Percentiles rank a stretch among this genome's conserved stretches.
phyloP scores from a whole-genome alignment of 2,888 invertebrate species.

The Lacanobia oleracea region DNA sequence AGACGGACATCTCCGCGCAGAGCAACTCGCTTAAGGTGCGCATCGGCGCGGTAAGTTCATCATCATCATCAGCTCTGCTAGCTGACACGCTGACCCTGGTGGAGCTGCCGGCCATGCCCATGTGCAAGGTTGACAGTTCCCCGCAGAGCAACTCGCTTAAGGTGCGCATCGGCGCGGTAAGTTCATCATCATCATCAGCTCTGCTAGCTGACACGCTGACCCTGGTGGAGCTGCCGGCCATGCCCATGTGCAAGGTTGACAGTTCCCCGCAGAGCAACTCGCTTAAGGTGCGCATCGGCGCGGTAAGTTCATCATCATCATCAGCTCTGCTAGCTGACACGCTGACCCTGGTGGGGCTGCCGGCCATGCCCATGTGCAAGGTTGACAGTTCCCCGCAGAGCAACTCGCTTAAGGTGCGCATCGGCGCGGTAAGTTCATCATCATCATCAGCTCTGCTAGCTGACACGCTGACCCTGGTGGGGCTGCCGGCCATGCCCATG shows the following conservation, averaged over 20 bases:
- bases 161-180: slow-evolving; percentile 88
- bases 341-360: slow-evolving; percentile 97
- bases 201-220: slow-evolving; percentile 97
- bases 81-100: slow-evolving; percentile 97
- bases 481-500: slow-evolving; percentile 95
- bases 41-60: slow-evolving; percentile 85
- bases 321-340: slow-evolving; percentile 94
- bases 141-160: slow-evolving; percentile 80
- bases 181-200: slow-evolving; percentile 45
- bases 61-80: slow-evolving; percentile 87
- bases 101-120: slow-evolving; percentile 95
- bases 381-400: slow-evolving; percentile 72
- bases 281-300: slow-evolving; percentile 87
- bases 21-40: slow-evolving; percentile 84
- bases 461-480: slow-evolving; percentile 97
- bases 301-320: slow-evolving; percentile 74
- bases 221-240: slow-evolving; percentile 96
- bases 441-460: slow-evolving; percentile 91
- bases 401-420: slow-evolving; percentile 85
- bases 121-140: slow-evolving; percentile 85
- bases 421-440: slow-evolving; percentile 83
- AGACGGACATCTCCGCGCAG: slow-evolving; percentile 77
- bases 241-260: slow-evolving; percentile 91
- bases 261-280: slow-evolving; percentile 74
- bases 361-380: slow-evolving; percentile 93